These are phyloP conservation scores for Chrysotoxum bicinctum DNA, from an alignment of 2,888 invertebrate species.

Conservation along the genomic window DNA sequence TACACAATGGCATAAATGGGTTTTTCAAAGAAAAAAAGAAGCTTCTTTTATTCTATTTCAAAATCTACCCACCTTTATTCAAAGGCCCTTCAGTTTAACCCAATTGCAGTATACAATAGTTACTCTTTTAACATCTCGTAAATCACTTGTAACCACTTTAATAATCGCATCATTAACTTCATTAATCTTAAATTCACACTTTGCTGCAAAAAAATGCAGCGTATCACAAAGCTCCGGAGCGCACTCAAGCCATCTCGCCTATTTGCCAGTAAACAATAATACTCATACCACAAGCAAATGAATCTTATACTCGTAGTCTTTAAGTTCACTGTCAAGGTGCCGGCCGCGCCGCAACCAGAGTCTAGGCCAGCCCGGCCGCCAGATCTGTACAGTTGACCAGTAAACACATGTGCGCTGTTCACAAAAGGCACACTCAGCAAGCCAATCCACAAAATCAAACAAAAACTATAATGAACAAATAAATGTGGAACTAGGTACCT, in stretches of 20 bases:
- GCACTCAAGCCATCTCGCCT: not conserved
- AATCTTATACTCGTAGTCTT: not conserved
- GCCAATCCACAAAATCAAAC: slow-evolving; percentile 26
- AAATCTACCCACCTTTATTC: too few species aligned
- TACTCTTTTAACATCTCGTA: not conserved
- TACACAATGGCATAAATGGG: too few species aligned
- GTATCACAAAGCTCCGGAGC: not conserved
- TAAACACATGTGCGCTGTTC: slow-evolving; percentile 10
- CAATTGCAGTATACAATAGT: too few species aligned
- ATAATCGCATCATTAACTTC: slow-evolving; percentile 42
- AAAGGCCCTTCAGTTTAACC: too few species aligned
- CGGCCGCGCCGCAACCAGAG: not conserved
- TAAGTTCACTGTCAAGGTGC: slow-evolving; percentile 70
- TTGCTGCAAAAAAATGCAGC: slow-evolving; percentile 3
- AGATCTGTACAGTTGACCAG: not conserved
- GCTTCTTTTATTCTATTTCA: too few species aligned
- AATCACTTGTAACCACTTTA: not conserved
- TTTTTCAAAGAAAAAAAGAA: too few species aligned
- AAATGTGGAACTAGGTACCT: not conserved
- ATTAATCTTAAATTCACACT: slow-evolving; percentile 44
- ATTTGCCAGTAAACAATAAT: not conserved
- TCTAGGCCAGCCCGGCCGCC: slow-evolving; percentile 39
- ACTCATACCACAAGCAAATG: slow-evolving; percentile 15
- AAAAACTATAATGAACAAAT: not conserved
- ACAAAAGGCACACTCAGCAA: not conserved